Percentiles rank a stretch among this genome's conserved stretches.
phyloP scores from a whole-genome alignment of 2,797 vertebrate species.

The Pseudomugil tenellus region DNA sequence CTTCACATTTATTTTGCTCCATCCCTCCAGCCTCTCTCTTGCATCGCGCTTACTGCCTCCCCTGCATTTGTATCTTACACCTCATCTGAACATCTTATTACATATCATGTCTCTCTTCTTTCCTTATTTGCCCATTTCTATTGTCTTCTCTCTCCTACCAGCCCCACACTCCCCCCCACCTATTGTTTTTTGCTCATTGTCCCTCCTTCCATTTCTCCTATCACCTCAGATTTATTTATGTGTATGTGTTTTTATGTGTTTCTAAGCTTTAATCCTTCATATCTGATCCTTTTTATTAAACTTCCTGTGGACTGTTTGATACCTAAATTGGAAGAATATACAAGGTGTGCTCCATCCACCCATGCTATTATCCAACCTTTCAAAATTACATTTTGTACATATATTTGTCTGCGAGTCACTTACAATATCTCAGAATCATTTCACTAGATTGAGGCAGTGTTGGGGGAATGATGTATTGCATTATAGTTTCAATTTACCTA shows the following conservation, averaged over 20 bases:
- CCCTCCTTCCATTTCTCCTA: constrained; percentile 55
- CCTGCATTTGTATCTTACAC: constrained; percentile 34
- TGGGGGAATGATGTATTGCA: constrained; percentile 56
- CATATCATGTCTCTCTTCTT: constrained; percentile 44
- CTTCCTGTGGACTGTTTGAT: constrained; percentile 27
- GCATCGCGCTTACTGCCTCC: constrained; percentile 24
- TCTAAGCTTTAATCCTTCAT: constrained; percentile 37
- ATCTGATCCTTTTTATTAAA: constrained; percentile 44
- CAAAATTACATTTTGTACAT: constrained; percentile 39
- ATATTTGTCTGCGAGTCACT: constrained; percentile 53
- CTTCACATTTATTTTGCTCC: constrained; percentile 42
- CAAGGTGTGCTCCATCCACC: constrained; percentile 13
- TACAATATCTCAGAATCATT: constrained; percentile 52
- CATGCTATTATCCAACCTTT: constrained; percentile 10
- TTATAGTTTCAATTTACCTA: constrained; percentile 55
- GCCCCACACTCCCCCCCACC: constrained; percentile 7
- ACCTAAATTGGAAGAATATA: constrained; percentile 13
- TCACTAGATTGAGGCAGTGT: constrained; percentile 38
- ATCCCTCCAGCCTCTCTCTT: constrained; percentile 18
- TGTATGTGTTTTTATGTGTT: constrained; percentile 47
- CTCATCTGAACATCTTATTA: constrained; percentile 64
- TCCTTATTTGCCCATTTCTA: constrained; percentile 56
- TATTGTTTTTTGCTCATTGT: constrained; percentile 63
- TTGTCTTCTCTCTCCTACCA: constrained; percentile 51
- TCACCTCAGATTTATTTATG: constrained; percentile 48